A percentile compares a stretch with the other conserved stretches of the same genome.
These are phyloP conservation scores for Thecophora atra DNA, from an alignment of 2,888 invertebrate species.

Conservation along the genomic window DNA sequence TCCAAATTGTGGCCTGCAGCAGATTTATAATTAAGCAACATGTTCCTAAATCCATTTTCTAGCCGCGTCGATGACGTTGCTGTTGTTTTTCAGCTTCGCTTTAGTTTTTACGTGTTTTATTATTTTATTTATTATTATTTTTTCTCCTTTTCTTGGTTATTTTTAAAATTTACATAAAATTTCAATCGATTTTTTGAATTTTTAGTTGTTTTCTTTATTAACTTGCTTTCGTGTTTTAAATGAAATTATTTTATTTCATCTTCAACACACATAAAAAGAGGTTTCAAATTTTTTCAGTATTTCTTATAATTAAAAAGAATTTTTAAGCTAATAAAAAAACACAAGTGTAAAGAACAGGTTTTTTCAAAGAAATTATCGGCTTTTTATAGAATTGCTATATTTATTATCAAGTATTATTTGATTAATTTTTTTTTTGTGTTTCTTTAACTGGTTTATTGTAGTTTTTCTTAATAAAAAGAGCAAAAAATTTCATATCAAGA, in stretches of 20 bases:
- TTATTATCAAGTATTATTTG: no score
- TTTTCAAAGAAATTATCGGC: no score
- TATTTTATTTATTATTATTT: background rate
- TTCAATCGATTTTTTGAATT: background rate
- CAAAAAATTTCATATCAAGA: no score
- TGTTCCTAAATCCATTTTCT: slow-evolving; percentile 30
- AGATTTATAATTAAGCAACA: slow-evolving; percentile 20
- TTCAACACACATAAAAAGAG: no score
- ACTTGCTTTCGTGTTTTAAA: background rate
- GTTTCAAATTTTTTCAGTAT: no score
- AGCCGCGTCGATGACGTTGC: background rate
- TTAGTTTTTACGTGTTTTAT: background rate
- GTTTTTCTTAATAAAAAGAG: no score
- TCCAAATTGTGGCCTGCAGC: slow-evolving; percentile 4
- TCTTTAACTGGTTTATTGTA: no score
- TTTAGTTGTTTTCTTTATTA: background rate
- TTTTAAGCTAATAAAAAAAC: no score
- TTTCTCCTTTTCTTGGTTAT: background rate
- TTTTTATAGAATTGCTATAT: no score
- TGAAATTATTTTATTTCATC: background rate
- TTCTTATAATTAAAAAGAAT: no score
- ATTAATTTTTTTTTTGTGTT: no score
- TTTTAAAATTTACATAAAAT: background rate
- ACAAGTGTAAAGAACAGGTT: no score
- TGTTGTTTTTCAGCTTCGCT: background rate